Base-by-base conservation (phyloP, 2,113 vertebrate species). In the Leptodactylus fuscus region DNA sequence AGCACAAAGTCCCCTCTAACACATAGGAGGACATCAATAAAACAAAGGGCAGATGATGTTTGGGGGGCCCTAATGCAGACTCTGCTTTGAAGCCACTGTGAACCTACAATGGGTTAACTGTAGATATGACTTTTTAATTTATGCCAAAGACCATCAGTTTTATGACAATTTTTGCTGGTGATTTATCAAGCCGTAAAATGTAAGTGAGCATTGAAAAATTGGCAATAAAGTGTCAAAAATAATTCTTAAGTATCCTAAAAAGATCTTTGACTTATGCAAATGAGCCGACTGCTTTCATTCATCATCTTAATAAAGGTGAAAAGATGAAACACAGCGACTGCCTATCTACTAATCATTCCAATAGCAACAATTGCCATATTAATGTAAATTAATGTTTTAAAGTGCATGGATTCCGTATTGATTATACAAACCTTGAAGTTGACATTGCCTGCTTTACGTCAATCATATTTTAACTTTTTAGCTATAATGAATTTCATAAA, bases 261-360 rank as follows among this genome's bases (percentile, higher is more conserved):
- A 70, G 75, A 80, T 79, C 62, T 80, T 80, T 80, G 83, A 80
- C 83, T 71, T 85, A 70, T 80, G 83, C 75, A 55, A 85, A 85
- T 85, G 24, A 58, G 49, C 46, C 36, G 62, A 71, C 32, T 41
- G 65, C 48, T 71, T 80, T 34, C 76, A 85, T 85, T 79, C 48
- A 85, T 85, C 74, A 85, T 85, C 46, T 79, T 85, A 53, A 79
- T 85, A 85, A 71, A 85, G 60, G 83, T 62, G 60, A 85, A 32
- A 49, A 36, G 70, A 55, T 49, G 74, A 85, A 79, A 49, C 44
- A 79, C 70, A 83, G 48, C 60, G 16, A 11, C n/a, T 77, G 27
- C 55, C 55, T 60, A 60, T 75, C 71, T 69, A 77, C 60, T 70
- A 69, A 60, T 79, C 83, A 69, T 79, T 85, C 41, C 51, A 78